Evolutionary conservation across 1,140 invertebrate species (phyloP).

Genomic region (Leguminivora glycinivorella): DNA sequence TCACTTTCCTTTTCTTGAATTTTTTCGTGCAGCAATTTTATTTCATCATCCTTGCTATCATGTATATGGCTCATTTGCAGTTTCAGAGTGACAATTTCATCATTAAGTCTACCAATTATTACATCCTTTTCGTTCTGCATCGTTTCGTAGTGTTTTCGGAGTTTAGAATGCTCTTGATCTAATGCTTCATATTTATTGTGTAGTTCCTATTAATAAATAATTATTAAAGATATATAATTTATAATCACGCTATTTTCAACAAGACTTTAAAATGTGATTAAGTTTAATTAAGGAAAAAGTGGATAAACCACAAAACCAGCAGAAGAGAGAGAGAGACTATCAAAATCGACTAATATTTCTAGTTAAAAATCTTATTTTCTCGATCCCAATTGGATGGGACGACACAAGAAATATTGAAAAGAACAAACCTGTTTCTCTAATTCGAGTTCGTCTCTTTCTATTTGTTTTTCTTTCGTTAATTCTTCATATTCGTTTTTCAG

Average conservation of each 20-base stretch:
- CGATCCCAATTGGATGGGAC: slow-evolving; percentile 28
- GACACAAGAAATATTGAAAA: slow-evolving; percentile 33
- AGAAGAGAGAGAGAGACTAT: not conserved
- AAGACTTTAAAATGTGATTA: not conserved
- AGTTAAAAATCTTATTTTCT: slow-evolving; percentile 27
- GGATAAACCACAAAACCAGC: not conserved
- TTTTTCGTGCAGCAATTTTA: slow-evolving; percentile 42
- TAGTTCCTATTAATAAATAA: slow-evolving; percentile 45
- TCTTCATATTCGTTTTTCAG: slow-evolving; percentile 44
- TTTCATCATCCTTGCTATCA: slow-evolving; percentile 65
- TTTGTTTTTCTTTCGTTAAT: slow-evolving; percentile 45
- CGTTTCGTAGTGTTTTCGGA: slow-evolving; percentile 42
- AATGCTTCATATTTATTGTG: slow-evolving; percentile 50
- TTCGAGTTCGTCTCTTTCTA: slow-evolving; percentile 36
- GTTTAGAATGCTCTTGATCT: slow-evolving; percentile 41
- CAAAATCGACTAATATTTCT: slow-evolving; percentile 20
- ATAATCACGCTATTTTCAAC: slow-evolving; percentile 25
- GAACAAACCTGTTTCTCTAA: slow-evolving; percentile 62
- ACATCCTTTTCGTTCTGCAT: slow-evolving; percentile 46
- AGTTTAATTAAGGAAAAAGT: not conserved
- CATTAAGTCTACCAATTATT: slow-evolving; percentile 48
- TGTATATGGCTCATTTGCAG: slow-evolving; percentile 63
- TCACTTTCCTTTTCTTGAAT: slow-evolving; percentile 35
- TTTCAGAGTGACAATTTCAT: slow-evolving; percentile 67
- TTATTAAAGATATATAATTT: slow-evolving; percentile 39